Evolutionary conservation across 2,888 invertebrate species (phyloP), one percentile per base, ranked within the genome.

Genomic region (Drosophila vallismaia): DNA sequence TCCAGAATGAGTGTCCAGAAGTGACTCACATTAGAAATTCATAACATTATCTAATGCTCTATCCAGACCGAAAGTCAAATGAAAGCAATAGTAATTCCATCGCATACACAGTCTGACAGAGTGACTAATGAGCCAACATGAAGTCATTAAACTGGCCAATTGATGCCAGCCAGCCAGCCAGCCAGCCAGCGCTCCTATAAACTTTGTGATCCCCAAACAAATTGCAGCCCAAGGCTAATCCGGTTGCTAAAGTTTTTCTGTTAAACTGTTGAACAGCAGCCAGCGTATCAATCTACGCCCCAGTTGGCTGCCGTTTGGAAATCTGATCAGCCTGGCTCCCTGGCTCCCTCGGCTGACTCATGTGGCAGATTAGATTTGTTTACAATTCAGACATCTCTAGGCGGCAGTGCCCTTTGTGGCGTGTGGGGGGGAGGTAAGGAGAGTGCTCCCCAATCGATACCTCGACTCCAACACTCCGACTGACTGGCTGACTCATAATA

Each of bases 101-200:
- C 53, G 45, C 31, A 44, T 31, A 54, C 51, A 12, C 10, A 19
- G 19, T 12, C 45, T 12, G n/a, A 14, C 28, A 31, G 9, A 73
- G 40, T 81, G 85, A 81, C 79, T 84, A 78, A 79, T 76, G 79
- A 59, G 54, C 59, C 63, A 56, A 49, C 60, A 79, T 70, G 58
- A 71, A 72, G 68, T 77, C 74, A 86, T 86, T 80, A 79, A 83
- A 79, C 68, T 71, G 84, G 53, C 80, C 86, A 75, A 83, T 75
- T 82, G 66, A 38, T 56, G 54, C 10, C 28, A 45, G 44, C 9
- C n/a, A n/a, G n/a, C n/a, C n/a, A n/a, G n/a, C n/a, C n/a, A n/a
- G n/a, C n/a, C n/a, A n/a, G 49, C 19, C 10, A 28, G 28, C 4
- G 28, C 4, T 48, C 40, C 26, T 58, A 59, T 19, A 49, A 58